Conservation (phyloP, 2,797 vertebrate species). For the Hemitrygon akajei region DNA sequence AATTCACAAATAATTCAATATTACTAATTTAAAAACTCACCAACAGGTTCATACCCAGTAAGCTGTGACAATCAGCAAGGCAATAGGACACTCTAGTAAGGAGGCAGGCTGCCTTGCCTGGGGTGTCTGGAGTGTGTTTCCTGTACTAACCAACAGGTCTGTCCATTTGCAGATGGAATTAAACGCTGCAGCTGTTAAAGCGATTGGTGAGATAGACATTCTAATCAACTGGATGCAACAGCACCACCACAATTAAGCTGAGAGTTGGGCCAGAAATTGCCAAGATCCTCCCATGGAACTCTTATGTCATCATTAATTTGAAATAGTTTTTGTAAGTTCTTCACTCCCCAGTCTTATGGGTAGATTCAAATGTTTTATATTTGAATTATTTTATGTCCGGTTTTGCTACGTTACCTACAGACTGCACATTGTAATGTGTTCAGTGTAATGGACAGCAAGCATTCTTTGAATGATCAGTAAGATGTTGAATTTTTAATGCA, state of each 20-base stretch:
- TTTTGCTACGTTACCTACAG: neutral
- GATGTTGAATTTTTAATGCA: neutral
- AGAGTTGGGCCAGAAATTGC: neutral
- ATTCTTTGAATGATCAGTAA: neutral
- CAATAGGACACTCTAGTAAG: neutral
- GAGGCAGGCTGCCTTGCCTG: neutral
- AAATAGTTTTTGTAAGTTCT: neutral
- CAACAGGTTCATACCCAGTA: no score
- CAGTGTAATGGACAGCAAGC: neutral
- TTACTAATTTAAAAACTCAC: neutral
- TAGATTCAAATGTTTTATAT: no score
- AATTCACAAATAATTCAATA: no score
- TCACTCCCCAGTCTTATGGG: neutral
- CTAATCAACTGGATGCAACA: conserved; percentile 59
- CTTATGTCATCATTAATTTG: neutral
- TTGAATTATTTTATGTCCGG: neutral
- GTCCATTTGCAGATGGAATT: conserved; percentile 50
- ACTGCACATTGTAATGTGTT: no score
- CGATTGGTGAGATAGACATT: conserved; percentile 60
- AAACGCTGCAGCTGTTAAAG: conserved; percentile 53
- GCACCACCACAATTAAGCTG: conserved; percentile 36
- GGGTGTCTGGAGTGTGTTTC: neutral
- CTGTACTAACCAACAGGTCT: neutral
- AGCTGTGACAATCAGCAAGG: neutral
- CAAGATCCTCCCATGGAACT: no score